These are phyloP conservation scores for Melanotaenia maccullochi DNA, from an alignment of 2,797 vertebrate genomes.

Conservation along the genomic window DNA sequence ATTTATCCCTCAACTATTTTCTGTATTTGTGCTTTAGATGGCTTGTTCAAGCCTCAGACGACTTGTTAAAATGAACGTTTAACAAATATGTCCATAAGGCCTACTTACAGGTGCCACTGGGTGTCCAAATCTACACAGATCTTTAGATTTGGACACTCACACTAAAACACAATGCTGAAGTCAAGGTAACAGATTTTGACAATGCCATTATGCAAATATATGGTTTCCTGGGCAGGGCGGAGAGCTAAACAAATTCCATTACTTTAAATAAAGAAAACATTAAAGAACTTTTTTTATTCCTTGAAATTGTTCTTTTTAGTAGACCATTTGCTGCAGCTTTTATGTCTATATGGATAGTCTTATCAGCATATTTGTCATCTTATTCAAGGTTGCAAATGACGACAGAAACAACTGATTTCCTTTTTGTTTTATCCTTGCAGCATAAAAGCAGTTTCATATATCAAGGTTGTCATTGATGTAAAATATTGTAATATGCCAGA, in stretches of 20 bases:
- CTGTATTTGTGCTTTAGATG: background rate
- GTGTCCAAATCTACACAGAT: background rate
- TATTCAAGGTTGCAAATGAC: background rate
- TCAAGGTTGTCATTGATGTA: background rate
- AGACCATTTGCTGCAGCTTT: too few species aligned
- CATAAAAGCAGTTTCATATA: background rate
- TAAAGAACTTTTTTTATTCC: too few species aligned
- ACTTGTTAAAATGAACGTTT: background rate
- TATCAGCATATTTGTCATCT: background rate
- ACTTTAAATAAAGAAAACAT: background rate
- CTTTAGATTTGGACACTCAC: background rate
- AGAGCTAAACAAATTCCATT: background rate
- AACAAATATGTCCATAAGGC: background rate
- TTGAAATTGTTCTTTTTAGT: background rate
- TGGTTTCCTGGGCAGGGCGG: background rate
- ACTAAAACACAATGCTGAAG: constrained; percentile 13
- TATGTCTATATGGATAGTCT: background rate
- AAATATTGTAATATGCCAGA: background rate
- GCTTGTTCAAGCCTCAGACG: background rate
- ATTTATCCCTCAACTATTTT: background rate
- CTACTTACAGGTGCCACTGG: background rate
- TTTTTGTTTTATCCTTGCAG: background rate
- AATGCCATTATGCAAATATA: constrained; percentile 29
- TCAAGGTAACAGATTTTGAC: constrained; percentile 36
- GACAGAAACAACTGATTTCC: background rate